Evolutionary conservation across 2,888 invertebrate species (phyloP).

Genomic region (Diploptera punctata): DNA sequence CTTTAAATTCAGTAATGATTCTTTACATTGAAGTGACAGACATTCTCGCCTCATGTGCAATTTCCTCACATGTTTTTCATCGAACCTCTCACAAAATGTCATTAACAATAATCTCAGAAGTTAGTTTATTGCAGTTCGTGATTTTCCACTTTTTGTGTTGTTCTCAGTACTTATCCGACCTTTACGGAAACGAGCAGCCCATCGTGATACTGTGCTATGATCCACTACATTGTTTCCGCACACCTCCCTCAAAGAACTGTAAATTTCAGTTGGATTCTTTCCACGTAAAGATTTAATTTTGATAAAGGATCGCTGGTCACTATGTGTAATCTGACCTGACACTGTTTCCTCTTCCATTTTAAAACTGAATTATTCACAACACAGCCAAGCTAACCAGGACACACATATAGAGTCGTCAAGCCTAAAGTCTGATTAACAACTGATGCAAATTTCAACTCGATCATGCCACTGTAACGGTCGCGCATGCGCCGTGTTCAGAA

Average conservation of each 20-base stretch:
- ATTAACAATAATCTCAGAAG: not conserved
- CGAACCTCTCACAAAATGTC: not conserved
- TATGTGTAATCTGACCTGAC: constrained; percentile 4
- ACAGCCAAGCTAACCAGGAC: not conserved
- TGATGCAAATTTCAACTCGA: not conserved
- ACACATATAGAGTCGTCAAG: not conserved
- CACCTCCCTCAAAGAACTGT: not conserved
- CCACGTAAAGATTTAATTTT: not conserved
- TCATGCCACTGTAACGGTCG: constrained; percentile 2
- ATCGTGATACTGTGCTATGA: constrained; percentile 7
- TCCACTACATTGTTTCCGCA: not conserved
- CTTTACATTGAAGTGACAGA: not conserved
- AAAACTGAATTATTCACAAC: not conserved
- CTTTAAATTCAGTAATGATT: not conserved
- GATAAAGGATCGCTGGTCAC: not conserved
- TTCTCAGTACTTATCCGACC: not conserved
- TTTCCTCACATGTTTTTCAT: not conserved
- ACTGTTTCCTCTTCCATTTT: not conserved
- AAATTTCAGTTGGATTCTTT: not conserved
- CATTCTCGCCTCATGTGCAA: not conserved
- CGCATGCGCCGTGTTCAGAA: not conserved
- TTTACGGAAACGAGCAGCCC: constrained; percentile 2
- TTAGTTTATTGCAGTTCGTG: not conserved
- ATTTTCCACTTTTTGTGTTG: not conserved
- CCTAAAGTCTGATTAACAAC: not conserved